Percentiles rank a stretch among this genome's conserved stretches.
Evolutionary conservation across 2,113 vertebrate genomes (phyloP).

Genomic region (Nyctereutes procyonoides): DNA sequence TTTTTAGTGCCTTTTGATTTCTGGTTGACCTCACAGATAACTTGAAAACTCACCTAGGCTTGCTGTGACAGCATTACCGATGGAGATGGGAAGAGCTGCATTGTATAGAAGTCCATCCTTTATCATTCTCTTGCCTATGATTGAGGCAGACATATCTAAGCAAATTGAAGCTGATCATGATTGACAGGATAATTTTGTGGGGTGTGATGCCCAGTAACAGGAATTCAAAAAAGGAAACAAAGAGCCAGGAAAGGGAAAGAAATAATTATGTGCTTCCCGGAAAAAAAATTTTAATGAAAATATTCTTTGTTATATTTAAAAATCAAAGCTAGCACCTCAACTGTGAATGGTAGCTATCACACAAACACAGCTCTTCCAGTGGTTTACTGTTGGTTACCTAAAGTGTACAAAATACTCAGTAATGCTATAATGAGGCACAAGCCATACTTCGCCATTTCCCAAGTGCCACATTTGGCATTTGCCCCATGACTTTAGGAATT

Average conservation of each 20-base stretch:
- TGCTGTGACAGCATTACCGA: slow-evolving; percentile 15
- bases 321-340: not conserved
- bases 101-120: not conserved
- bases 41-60: slow-evolving; percentile 31
- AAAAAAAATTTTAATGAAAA: not conserved
- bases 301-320: slow-evolving; percentile 4
- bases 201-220: not conserved
- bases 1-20: slow-evolving; percentile 57
- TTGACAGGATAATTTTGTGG: not conserved
- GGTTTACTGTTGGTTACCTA: not conserved
- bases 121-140: not conserved
- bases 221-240: slow-evolving; percentile 7
- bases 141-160: not conserved
- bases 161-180: not conserved
- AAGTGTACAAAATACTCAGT: not conserved
- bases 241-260: not conserved
- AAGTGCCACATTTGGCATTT: not conserved
- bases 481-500: not conserved
- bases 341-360: not conserved
- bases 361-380: not conserved
- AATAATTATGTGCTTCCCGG: not conserved
- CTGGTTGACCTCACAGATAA: slow-evolving; percentile 58
- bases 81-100: not conserved
- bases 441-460: not conserved
- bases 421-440: not conserved